Conservation (phyloP, 2,113 vertebrate species). For the Sorex fumeus region DNA sequence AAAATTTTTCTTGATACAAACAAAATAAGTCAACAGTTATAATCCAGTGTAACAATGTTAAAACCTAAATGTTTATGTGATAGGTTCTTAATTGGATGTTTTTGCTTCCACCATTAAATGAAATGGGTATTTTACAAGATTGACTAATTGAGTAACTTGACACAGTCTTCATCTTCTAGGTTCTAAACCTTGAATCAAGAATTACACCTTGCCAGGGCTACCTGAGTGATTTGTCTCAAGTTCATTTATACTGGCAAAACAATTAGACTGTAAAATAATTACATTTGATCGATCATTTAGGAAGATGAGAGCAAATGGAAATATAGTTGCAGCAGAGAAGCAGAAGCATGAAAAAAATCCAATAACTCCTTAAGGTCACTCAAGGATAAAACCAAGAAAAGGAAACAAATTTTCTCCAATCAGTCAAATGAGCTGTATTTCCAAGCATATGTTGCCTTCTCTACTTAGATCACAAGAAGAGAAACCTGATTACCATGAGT, state of each 20-base stretch:
- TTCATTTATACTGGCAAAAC: slow-evolving; percentile 24
- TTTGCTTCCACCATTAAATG: slow-evolving; percentile 41
- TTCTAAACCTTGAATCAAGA: slow-evolving; percentile 11
- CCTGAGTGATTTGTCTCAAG: background rate
- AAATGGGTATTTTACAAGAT: background rate
- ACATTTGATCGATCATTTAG: background rate
- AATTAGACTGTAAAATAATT: slow-evolving; percentile 7
- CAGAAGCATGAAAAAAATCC: background rate
- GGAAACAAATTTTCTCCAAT: background rate
- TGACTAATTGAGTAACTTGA: background rate
- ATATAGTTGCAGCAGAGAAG: background rate
- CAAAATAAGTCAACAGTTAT: slow-evolving; percentile 5
- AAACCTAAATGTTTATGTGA: background rate
- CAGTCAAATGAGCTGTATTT: background rate
- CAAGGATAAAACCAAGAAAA: background rate
- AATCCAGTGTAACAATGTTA: background rate
- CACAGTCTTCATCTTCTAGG: background rate
- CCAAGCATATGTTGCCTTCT: background rate
- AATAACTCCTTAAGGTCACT: background rate
- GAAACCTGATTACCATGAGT: background rate
- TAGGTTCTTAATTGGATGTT: background rate
- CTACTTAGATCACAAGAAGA: background rate
- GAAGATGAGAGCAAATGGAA: slow-evolving; percentile 8
- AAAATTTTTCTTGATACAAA: slow-evolving; percentile 20
- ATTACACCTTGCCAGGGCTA: background rate